A percentile compares a stretch with the other conserved stretches of the same genome.
Evolutionary conservation across 2,888 invertebrate species (phyloP).

Genomic region (Amaurobius ferox): DNA sequence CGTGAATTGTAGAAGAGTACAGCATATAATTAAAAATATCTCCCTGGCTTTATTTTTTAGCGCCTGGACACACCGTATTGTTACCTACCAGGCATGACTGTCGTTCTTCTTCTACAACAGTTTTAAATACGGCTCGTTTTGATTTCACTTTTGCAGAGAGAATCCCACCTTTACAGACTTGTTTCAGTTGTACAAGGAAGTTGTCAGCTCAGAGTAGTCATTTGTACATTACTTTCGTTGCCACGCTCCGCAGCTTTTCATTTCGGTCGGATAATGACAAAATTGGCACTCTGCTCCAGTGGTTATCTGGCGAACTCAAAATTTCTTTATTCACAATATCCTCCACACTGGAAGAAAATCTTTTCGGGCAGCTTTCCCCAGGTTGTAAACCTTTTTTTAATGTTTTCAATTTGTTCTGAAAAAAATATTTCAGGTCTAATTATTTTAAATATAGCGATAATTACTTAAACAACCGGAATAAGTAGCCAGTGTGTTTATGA

Average conservation of each 20-base stretch:
- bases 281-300: neutral
- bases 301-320: neutral
- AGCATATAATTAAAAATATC: too few species aligned
- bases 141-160: neutral
- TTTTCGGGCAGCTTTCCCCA: too few species aligned
- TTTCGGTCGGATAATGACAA: neutral
- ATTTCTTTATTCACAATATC: too few species aligned
- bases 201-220: slow-evolving; percentile 2
- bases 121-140: slow-evolving; percentile 22
- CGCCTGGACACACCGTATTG: slow-evolving; percentile 4
- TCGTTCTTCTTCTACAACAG: neutral
- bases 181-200: neutral
- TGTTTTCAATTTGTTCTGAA: too few species aligned
- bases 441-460: too few species aligned
- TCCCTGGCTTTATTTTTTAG: too few species aligned
- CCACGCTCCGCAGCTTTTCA: neutral
- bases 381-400: too few species aligned
- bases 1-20: too few species aligned
- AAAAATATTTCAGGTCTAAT: too few species aligned
- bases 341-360: too few species aligned
- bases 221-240: neutral
- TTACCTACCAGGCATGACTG: slow-evolving; percentile 20
- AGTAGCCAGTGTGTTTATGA: too few species aligned
- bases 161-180: neutral
- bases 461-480: too few species aligned